Conservation (phyloP, 2,113 vertebrate species). For the Tupaia chinensis region DNA sequence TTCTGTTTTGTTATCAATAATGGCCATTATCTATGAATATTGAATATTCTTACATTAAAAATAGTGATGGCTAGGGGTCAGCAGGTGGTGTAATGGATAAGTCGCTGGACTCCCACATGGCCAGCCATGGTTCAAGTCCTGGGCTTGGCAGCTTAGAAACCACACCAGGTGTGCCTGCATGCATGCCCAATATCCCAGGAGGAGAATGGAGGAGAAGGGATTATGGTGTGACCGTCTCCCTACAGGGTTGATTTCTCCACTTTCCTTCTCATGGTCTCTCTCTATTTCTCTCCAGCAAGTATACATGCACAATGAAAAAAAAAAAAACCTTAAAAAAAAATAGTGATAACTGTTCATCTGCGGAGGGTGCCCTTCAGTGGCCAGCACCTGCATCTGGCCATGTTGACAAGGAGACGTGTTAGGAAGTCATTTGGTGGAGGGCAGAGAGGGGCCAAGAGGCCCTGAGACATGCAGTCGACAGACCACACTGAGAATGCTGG, state of each 20-base stretch:
- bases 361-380: not conserved
- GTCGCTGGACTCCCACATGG: too few species aligned
- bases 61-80: not conserved
- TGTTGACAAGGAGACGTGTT: not conserved
- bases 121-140: too few species aligned
- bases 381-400: not conserved
- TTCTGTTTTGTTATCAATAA: slow-evolving; percentile 21
- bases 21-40: not conserved
- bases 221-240: too few species aligned
- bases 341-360: not conserved
- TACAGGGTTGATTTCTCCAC: too few species aligned
- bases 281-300: too few species aligned
- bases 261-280: too few species aligned
- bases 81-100: not conserved
- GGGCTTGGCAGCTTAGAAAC: too few species aligned
- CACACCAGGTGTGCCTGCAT: too few species aligned
- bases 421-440: slow-evolving; percentile 59
- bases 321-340: not conserved
- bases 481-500: slow-evolving; percentile 20
- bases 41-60: slow-evolving; percentile 1
- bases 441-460: slow-evolving; percentile 3
- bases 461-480: slow-evolving; percentile 53
- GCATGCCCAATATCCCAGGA: too few species aligned
- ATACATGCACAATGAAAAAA: too few species aligned
- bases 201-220: too few species aligned